Evolutionary conservation across 1,140 invertebrate genomes (phyloP), one percentile per base, ranked within the genome.

Genomic region (Cydia fagiglandana): DNA sequence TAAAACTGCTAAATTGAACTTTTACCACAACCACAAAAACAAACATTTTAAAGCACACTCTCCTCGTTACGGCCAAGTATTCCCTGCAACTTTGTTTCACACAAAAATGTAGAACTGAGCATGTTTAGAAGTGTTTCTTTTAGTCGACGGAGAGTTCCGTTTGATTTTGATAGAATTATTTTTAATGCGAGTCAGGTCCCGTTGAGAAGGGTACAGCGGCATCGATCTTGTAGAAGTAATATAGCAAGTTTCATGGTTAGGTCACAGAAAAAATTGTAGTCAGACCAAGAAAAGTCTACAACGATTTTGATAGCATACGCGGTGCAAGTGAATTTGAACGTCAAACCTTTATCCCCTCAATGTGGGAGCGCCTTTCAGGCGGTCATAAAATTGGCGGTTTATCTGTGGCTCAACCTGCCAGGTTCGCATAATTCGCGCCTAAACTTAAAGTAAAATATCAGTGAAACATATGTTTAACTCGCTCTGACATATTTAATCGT

Each of bases 141-240:
- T 70, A 70, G 30, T 70, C 15, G 15, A 9, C 34, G n/a, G 34
- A 70, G 66, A 70, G 66, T 70, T 70, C 66, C 66, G 66, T 70
- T 41, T 10, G 66, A 38, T 41, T 41, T 70, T 17, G 34, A 70
- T 34, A 70, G 34, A 70, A 70, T 38, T 70, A 70, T 30, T 70
- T 34, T 41, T 70, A 70, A 45, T 70, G 30, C 66, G 34, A 17
- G 66, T 70, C 66, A 38, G n/a, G 66, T 70, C 34, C 34, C n/a
- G 30, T 24, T 70, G 66, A 70, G 30, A 41, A 70, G 66, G 66
- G 66, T 70, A 38, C 34, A 38, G 30, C 30, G 66, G 30, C 28
- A 68, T 34, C 30, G 64, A 68, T 38, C 64, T 34, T 17, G 66
- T 41, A 38, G 45, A 24, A 2, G 56, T 17, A 61, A 61, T 61